Conservation (phyloP, 2,113 vertebrate species). For the Anthoscopus minutus region DNA sequence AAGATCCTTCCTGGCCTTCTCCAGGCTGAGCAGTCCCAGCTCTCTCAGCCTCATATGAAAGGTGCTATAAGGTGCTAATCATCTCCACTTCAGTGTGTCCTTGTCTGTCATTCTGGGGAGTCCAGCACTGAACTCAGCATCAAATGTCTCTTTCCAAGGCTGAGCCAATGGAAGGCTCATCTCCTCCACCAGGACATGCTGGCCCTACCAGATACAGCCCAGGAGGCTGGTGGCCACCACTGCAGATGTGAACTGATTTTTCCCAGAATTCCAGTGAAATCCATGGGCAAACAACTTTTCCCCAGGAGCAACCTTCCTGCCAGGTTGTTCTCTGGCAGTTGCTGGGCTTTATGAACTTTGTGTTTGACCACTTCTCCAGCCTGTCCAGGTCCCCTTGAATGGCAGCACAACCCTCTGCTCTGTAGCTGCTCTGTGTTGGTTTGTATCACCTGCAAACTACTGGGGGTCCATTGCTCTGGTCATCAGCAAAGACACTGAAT, state of each 20-base stretch:
- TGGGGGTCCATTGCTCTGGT: fast-evolving
- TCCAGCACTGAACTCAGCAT: neutral
- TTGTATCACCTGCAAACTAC: neutral
- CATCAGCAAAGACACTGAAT: neutral
- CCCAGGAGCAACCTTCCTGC: neutral
- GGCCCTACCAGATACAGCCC: neutral
- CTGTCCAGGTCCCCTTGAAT: neutral
- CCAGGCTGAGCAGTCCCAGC: neutral
- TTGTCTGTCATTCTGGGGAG: neutral
- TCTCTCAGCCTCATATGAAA: neutral
- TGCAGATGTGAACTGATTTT: neutral
- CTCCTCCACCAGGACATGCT: neutral
- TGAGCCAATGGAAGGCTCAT: neutral
- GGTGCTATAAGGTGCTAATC: neutral
- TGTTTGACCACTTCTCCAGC: neutral
- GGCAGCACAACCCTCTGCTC: neutral
- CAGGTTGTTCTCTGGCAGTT: neutral
- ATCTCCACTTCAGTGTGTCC: neutral
- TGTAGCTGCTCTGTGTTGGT: neutral
- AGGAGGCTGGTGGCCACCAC: neutral
- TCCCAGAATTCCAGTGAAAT: neutral
- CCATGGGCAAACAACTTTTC: neutral
- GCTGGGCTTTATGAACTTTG: neutral
- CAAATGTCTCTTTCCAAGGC: neutral
- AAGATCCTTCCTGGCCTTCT: neutral